Base-by-base conservation (phyloP, 2,113 vertebrate genomes). In the Scatophagus argus region DNA sequence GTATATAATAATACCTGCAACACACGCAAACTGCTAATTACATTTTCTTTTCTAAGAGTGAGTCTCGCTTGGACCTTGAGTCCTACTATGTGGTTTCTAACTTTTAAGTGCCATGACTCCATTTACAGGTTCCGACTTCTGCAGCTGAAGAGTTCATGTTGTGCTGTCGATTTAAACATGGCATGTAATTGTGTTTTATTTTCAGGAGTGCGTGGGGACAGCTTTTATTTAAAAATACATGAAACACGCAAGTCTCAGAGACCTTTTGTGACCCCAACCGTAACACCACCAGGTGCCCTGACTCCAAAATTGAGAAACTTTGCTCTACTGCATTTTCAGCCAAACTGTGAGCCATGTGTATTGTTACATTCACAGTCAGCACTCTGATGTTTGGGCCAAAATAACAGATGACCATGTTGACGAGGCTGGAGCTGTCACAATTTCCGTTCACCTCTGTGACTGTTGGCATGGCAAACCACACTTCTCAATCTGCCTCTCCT, bases 321-420 rank as follows among this genome's bases (percentile, higher is more conserved):
- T 76, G 75, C 44, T 70, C 36, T 47, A 8, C 47, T 60, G 44
- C 7, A 9, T 77, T 77, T 77, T 10, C 61, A 58, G 70, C 79
- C 85, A 86, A 87, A 60, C 68, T 74, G 17, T n/a, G 82, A 89
- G 72, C 66, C 41, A 13, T 41, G 72, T 79, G 67, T 77, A 67
- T 84, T 83, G 89, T 84, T 77, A 61, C 71, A 72, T 61, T 74
- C 64, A 25, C 8, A 38, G 60, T 67, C 76, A 46, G 61, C 68
- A 14, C 70, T 86, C 51, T 90, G 79, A 85, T 85, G 88, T 82
- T 65, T 49, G 72, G 65, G 84, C 86, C 87, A 89, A 85, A 82
- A 88, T 74, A 75, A 87, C 89, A 89, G 84, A 88, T 74, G 84
- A 88, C 80, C 70, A 58, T 46, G 84, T 77, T 81, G 82, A 86